Evolutionary conservation across 2,888 invertebrate species (phyloP), one percentile per base, ranked within the genome.

Genomic region (Sphaerophoria taeniata): DNA sequence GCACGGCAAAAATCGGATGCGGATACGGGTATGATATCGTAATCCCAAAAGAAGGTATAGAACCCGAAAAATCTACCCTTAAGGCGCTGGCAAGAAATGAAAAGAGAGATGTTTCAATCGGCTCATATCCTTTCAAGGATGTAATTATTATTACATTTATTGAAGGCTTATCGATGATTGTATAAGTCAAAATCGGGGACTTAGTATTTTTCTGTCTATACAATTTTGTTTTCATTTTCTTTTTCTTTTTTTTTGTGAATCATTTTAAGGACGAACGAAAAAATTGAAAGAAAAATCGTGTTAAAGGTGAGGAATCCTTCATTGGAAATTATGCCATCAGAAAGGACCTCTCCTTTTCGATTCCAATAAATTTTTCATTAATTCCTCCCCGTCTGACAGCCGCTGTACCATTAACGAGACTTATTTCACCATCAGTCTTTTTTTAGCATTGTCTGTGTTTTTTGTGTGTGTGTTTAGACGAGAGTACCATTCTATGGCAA

Each of bases 91-190:
- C 24, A 24, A 24, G 24, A 63, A 47, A 63, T 49, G 33, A 67
- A 49, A 53, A 67, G 71, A 2, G 24, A 75, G 70, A 78, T 53
- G 63, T 75, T 58, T 55, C 71, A 76, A 58, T 84, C 67, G 53
- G 70, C 74, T 71, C 63, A 79, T 24, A 24, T 74, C 83, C 79
- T 71, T 36, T 58, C 65, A 61, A 78, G 65, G 70, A 84, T 79
- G 75, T 79, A 84, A 84, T 84, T 80, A 84, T 84, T 84, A 84
- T 80, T 76, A 74, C 75, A 84, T 76, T 84, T 84, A 84, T 76
- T 65, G 84, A 71, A 51, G 71, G 75, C 80, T 84, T 84, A 84
- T 84, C 80, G 84, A 84, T 71, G 65, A 79, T 74, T 24, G 34
- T 24, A 39, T 39, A 72, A 84, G 71, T 69, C 67, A 71, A 67